A percentile compares a stretch with the other conserved stretches of the same genome.
These are phyloP conservation scores for Chiloscyllium punctatum DNA, from an alignment of 2,797 vertebrate genomes.

Conservation along the genomic window DNA sequence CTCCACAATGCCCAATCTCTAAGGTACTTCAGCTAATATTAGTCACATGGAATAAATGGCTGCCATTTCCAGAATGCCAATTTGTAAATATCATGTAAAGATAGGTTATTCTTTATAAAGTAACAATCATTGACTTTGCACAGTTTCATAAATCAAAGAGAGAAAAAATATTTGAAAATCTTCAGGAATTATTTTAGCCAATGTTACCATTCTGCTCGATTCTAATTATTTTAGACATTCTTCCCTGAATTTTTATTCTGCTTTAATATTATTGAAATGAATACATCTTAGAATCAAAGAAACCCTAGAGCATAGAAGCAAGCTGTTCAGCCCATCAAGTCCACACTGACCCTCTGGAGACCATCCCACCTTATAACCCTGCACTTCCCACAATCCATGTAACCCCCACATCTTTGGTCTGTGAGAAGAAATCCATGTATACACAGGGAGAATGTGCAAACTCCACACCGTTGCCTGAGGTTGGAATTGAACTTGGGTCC, in stretches of 20 bases:
- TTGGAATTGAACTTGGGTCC: too few relatives aligned
- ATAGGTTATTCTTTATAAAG: not conserved
- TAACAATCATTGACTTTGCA: not conserved
- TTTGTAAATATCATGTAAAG: not conserved
- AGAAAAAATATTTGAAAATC: not conserved
- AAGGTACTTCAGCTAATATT: constrained; percentile 8
- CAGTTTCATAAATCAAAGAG: not conserved
- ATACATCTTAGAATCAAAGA: too few relatives aligned
- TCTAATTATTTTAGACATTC: not conserved
- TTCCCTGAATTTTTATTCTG: not conserved
- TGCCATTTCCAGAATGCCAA: not conserved
- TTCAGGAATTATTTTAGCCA: not conserved
- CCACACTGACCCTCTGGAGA: too few relatives aligned
- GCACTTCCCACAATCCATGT: too few relatives aligned
- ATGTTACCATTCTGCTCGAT: not conserved
- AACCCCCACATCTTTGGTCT: too few relatives aligned
- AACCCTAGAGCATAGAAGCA: too few relatives aligned
- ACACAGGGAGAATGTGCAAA: too few relatives aligned
- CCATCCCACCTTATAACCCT: too few relatives aligned
- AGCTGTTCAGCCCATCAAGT: too few relatives aligned
- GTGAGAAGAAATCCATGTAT: too few relatives aligned
- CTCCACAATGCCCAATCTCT: not conserved
- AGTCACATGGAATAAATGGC: not conserved
- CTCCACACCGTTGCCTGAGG: too few relatives aligned
- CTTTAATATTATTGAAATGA: not conserved